Base-by-base conservation (phyloP, 2,113 vertebrate genomes). In the Halcyon malimbica region DNA sequence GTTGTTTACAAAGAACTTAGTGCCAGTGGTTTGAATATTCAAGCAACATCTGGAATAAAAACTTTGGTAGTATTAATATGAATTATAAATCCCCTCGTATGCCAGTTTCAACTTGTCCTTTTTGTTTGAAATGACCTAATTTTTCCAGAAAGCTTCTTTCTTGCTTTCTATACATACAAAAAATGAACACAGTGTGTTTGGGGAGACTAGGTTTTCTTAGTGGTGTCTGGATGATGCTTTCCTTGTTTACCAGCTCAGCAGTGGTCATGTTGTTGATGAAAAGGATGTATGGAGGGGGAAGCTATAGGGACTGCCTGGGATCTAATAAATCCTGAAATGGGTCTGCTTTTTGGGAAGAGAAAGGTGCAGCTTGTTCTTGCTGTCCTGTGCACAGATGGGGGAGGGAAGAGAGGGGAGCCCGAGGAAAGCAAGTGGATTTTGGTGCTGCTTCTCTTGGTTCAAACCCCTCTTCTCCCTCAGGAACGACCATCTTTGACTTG, bases 171-270 rank as follows among this genome's bases (percentile, higher is more conserved):
- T 33, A 5, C 4, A 2, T 29, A n/a, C 6, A 16, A 56, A 65
- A 50, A 5, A 5, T 4, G 14, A 14, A 24, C 9, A 16, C 0
- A 1, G 26, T 46, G 46, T 48, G 31, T 87, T 31, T 31, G 46
- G 41, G 35, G 51, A 46, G 48, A 28, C 4, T 1, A 16, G 25
- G 5, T 35, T 67, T 70, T 42, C 35, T 44, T 17, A 2, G 35
- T 1, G 1, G 51, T 18, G 24, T 31, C 39, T 39, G 59, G 12
- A 5, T 39, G 24, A 35, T 50, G 24, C 24, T 41, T 44, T 24
- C 0, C 24, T 23, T 82, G 11, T 33, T 48, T 53, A 6, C 50
- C 46, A 24, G 1, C 41, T 53, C 33, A 20, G 53, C 53, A 51
- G 41, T 6, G 10, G 48, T 14, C 31, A 14, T 15, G 21, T 11